phyloP scores from a whole-genome alignment of 2,888 invertebrate genomes.

The Dicranocentrus wangi region DNA sequence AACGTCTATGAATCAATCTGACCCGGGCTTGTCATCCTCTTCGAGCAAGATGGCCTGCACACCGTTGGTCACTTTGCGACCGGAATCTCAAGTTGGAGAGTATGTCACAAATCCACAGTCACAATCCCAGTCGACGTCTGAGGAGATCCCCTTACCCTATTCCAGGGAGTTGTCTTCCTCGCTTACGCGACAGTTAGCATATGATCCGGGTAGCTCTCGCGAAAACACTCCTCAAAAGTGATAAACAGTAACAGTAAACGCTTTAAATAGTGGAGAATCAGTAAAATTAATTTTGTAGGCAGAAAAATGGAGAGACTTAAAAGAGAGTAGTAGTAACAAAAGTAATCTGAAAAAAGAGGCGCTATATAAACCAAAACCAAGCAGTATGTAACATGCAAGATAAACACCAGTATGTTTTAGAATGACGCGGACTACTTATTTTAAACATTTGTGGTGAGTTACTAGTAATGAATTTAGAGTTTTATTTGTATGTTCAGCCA shows the following conservation, averaged over 20 bases:
- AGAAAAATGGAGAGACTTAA: background rate
- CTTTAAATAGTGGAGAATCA: background rate
- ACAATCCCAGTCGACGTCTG: slow-evolving; percentile 14
- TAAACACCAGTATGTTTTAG: too few species aligned
- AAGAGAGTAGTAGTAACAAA: too few species aligned
- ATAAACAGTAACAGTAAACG: slow-evolving; percentile 41
- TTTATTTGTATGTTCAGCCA: too few species aligned
- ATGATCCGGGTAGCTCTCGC: slow-evolving; percentile 64
- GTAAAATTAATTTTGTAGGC: background rate
- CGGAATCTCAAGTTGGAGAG: slow-evolving; percentile 51
- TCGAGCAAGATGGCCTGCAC: slow-evolving; percentile 38
- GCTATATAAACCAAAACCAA: too few species aligned
- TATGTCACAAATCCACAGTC: slow-evolving; percentile 35
- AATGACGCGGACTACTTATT: too few species aligned
- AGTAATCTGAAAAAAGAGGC: too few species aligned
- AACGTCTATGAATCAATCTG: slow-evolving; percentile 67
- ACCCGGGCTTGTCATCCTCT: slow-evolving; percentile 67
- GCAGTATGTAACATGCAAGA: too few species aligned
- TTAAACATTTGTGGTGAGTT: too few species aligned
- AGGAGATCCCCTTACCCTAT: slow-evolving; percentile 20
- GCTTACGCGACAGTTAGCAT: slow-evolving; percentile 64
- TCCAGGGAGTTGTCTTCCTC: slow-evolving; percentile 40
- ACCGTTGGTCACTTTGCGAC: slow-evolving; percentile 32
- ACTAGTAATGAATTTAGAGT: too few species aligned
- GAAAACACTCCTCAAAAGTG: slow-evolving; percentile 68